Conservation (phyloP, 2,888 invertebrate genomes). For the Eristalinus aeneus region DNA sequence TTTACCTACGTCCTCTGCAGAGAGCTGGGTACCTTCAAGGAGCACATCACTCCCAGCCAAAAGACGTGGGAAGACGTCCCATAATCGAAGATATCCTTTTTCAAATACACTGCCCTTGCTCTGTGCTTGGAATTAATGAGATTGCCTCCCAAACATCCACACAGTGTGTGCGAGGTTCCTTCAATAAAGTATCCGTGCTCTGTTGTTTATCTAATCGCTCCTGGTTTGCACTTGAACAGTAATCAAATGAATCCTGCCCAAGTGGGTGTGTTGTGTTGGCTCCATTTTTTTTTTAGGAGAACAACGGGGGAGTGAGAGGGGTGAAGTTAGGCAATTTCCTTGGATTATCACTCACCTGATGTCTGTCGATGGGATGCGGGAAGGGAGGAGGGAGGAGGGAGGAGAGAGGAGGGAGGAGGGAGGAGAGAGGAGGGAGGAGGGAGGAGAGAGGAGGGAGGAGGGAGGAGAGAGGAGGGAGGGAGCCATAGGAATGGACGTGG, state of each 20-base stretch:
- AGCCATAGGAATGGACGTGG: neutral
- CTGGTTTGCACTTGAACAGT: conserved; percentile 2
- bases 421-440: neutral
- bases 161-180: neutral
- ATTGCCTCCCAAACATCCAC: neutral
- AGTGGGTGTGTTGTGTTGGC: neutral
- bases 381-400: neutral
- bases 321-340: conserved; percentile 6
- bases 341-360: conserved; percentile 15
- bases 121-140: conserved; percentile 20
- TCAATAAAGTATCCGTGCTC: neutral
- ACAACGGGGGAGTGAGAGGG: neutral
- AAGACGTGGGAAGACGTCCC: neutral
- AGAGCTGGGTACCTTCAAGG: neutral
- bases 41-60: neutral
- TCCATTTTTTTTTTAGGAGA: neutral
- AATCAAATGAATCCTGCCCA: neutral
- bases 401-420: neutral
- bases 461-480: neutral
- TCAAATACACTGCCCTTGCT: neutral
- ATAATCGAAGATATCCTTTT: conserved; percentile 3
- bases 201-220: neutral
- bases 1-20: neutral
- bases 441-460: neutral
- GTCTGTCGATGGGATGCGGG: too few species aligned